Percentiles rank a stretch among this genome's conserved stretches.
Conservation (phyloP, 2,888 invertebrate species). For the Cephus pygmeus region DNA sequence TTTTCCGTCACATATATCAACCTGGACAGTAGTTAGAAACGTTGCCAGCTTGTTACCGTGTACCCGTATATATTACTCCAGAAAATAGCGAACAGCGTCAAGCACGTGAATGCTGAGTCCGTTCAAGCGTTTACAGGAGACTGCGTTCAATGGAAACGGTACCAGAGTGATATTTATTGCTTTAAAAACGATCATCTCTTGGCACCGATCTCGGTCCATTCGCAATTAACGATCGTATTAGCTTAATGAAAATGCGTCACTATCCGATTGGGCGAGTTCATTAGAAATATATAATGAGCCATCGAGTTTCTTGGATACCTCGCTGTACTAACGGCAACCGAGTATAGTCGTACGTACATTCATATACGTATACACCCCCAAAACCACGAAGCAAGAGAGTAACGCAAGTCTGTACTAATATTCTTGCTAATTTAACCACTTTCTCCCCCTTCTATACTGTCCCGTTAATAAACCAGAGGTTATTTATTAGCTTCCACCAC, state of each 20-base stretch:
- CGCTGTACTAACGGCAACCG: not conserved
- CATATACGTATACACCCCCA: not conserved
- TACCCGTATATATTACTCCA: slow-evolving; percentile 24
- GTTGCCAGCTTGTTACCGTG: slow-evolving; percentile 65
- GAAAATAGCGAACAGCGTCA: slow-evolving; percentile 2
- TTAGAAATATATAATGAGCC: not conserved
- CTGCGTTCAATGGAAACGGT: not conserved
- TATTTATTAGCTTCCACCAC: slow-evolving; percentile 58
- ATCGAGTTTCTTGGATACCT: not conserved
- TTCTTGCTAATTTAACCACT: slow-evolving; percentile 62
- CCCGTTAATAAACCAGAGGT: slow-evolving; percentile 63
- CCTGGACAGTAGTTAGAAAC: slow-evolving; percentile 63
- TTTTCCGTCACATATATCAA: slow-evolving; percentile 66
- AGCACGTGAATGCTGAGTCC: not conserved
- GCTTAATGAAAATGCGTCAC: not conserved
- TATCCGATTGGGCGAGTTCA: not conserved
- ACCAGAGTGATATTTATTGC: not conserved
- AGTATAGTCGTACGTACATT: not conserved
- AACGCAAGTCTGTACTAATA: slow-evolving; percentile 50
- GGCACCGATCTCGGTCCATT: not conserved
- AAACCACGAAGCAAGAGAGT: slow-evolving; percentile 1
- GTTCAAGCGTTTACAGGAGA: slow-evolving; percentile 3
- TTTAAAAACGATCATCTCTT: not conserved
- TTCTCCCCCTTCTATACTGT: slow-evolving; percentile 38
- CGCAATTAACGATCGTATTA: not conserved